A percentile compares a stretch with the other conserved stretches of the same genome.
Evolutionary conservation across 2,113 vertebrate genomes (phyloP).

Genomic region (Pongo pygmaeus): DNA sequence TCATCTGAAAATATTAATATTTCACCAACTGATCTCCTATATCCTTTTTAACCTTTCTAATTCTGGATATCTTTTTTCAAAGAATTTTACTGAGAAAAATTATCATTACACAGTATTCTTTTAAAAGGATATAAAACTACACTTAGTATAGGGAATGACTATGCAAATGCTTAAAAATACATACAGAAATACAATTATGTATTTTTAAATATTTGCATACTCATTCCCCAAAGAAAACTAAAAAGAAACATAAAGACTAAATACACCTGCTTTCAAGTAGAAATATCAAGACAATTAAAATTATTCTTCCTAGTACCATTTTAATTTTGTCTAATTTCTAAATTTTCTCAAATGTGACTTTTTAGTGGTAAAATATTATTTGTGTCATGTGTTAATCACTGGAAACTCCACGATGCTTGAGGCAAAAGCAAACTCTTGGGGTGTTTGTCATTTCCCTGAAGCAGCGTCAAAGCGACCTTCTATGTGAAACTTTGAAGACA

Average conservation of each 20-base stretch:
- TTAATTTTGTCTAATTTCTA: not conserved
- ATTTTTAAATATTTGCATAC: not conserved
- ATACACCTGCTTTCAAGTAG: not conserved
- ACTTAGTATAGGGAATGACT: not conserved
- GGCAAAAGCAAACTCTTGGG: not conserved
- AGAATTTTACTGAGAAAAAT: slow-evolving; percentile 2
- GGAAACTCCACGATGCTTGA: not conserved
- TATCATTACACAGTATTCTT: not conserved
- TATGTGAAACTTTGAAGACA: not conserved
- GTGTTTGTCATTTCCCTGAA: not conserved
- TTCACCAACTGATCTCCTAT: not conserved
- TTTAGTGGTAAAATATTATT: not conserved
- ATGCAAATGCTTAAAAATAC: not conserved
- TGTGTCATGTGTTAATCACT: not conserved
- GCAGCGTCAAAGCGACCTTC: not conserved
- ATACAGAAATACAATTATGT: not conserved
- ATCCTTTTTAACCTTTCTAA: not conserved
- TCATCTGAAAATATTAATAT: not conserved
- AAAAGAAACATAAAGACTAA: not conserved
- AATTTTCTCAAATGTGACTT: slow-evolving; percentile 5
- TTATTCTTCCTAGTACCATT: not conserved
- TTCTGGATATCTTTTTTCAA: not conserved
- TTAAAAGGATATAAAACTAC: not conserved
- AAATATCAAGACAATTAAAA: not conserved
- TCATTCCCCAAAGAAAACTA: not conserved